Evolutionary conservation across 2,888 invertebrate species (phyloP).

Genomic region (Neuroscelio doddi): DNA sequence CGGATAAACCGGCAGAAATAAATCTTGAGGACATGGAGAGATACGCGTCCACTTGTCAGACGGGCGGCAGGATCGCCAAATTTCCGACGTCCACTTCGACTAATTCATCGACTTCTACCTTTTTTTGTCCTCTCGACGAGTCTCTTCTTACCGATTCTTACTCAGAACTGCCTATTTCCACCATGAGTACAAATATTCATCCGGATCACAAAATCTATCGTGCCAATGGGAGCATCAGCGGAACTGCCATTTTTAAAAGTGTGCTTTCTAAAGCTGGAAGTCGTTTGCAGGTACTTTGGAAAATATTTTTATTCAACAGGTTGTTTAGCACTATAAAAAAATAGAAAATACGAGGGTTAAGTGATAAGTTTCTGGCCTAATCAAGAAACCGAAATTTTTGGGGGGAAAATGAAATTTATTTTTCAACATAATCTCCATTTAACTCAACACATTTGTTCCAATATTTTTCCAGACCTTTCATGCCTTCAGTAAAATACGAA

Average conservation of each 20-base stretch:
- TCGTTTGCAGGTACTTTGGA: slow-evolving; percentile 49
- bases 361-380: no score
- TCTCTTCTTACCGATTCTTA: slow-evolving; percentile 70
- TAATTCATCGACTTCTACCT: slow-evolving; percentile 75
- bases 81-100: slow-evolving; percentile 72
- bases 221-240: slow-evolving; percentile 56
- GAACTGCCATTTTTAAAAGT: slow-evolving; percentile 65
- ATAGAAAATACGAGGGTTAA: background rate
- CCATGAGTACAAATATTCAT: slow-evolving; percentile 74
- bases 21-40: slow-evolving; percentile 80
- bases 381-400: no score
- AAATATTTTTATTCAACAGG: background rate
- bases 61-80: slow-evolving; percentile 65
- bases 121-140: slow-evolving; percentile 74
- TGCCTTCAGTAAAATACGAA: no score
- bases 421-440: no score
- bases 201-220: slow-evolving; percentile 87
- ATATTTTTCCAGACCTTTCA: no score
- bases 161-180: slow-evolving; percentile 71
- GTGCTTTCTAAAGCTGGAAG: slow-evolving; percentile 68
- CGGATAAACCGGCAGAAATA: slow-evolving; percentile 80
- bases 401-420: no score
- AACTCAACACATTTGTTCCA: no score
- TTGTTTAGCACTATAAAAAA: slow-evolving; percentile 2
- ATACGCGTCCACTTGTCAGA: slow-evolving; percentile 69